phyloP scores from a whole-genome alignment of 1,140 invertebrate species.

The Monomorium pharaonis region DNA sequence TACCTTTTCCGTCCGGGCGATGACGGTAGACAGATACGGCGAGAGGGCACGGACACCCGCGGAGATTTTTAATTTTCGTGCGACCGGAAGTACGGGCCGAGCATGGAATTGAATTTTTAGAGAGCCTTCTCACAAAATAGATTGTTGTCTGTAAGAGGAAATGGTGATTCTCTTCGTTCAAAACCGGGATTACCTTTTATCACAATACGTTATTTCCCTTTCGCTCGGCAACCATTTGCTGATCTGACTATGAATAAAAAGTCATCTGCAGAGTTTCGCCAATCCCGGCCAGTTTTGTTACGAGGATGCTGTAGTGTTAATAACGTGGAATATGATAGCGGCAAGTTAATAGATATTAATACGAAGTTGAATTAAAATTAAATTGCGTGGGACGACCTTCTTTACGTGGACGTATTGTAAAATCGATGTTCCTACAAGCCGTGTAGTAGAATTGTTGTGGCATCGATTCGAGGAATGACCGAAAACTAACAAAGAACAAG shows the following conservation, averaged over 20 bases:
- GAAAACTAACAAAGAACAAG: not conserved
- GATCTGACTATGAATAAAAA: not conserved
- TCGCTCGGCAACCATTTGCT: not conserved
- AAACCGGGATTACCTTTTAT: not conserved
- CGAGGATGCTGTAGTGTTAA: not conserved
- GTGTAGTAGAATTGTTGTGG: not conserved
- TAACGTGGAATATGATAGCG: not conserved
- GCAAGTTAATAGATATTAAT: not conserved
- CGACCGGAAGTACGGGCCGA: constrained; percentile 12
- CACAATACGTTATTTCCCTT: not conserved
- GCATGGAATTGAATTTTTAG: constrained; percentile 6
- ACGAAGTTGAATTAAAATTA: constrained; percentile 20
- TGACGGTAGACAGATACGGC: not conserved
- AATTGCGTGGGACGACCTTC: not conserved
- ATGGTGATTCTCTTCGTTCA: not conserved
- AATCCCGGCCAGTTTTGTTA: not conserved
- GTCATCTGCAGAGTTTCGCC: not conserved
- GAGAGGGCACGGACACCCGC: not conserved
- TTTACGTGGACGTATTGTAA: not conserved
- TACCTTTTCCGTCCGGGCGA: not conserved
- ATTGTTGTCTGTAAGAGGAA: not conserved
- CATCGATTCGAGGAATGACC: not conserved
- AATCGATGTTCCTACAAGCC: not conserved
- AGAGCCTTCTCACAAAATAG: constrained; percentile 4
- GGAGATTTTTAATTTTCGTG: constrained; percentile 50